Evolutionary conservation across 2,888 invertebrate genomes (phyloP), one percentile per base, ranked within the genome.

Genomic region (Yponomeuta plumbellus): DNA sequence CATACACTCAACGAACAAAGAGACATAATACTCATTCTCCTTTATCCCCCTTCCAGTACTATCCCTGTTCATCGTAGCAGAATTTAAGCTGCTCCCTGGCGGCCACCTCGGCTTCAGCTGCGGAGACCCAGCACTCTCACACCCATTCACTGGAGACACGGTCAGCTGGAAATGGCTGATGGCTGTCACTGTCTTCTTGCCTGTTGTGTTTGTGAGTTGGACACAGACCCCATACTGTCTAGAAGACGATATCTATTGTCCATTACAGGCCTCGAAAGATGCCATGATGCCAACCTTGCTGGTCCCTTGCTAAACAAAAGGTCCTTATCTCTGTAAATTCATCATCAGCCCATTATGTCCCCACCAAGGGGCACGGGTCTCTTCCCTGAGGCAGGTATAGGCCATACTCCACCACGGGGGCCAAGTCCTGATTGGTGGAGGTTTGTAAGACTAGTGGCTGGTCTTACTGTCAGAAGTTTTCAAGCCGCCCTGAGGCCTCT

Each of bases 101-200:
- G 88, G 91, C 5, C 92, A 92, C 70, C 75, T 93, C 0, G 95
- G 95, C 2, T 96, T 95, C 80, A 92, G 86, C 68, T 96, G 96
- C 81, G 92, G 93, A 69, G 96, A 96, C 75, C 94, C 94, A 0
- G 91, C 92, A 13, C 90, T 96, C 44, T 93, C 94, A 0, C 90
- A 93, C 73, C 92, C 92, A 39, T 96, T 86, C 75, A 87, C 81
- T 0, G 96, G 96, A 0, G 96, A 96, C 71, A 95, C 95, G 0
- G 85, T 96, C 44, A 88, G 92, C 22, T 84, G 92, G 70, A 84
- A 88, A 17, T 75, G 90, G 69, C 80, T 96, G 5, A 72, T 95
- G 11, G 70, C 80, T 0, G 89, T 92, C 1, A 88, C 92, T 11
- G 66, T 92, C 3, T 44, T 93, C 0, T 71, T 93, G 56, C 94